Base-by-base conservation (phyloP, 2,888 invertebrate species). In the Acholoe squamosa region DNA sequence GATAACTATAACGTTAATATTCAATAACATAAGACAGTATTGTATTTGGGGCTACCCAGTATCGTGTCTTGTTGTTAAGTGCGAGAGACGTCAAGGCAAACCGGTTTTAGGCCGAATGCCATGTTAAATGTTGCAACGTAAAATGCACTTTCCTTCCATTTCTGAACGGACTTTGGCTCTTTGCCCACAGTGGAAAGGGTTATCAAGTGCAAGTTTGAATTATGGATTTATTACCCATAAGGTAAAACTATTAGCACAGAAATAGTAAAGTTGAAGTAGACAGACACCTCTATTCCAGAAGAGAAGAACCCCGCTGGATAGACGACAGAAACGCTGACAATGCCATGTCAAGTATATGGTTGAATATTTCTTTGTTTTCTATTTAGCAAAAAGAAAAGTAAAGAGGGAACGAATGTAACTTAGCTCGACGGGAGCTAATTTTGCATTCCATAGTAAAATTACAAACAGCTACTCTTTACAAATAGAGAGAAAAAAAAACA, bases 191-290 rank as follows among this genome's bases (percentile, higher is more conserved):
- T 14, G 14, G 5, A n/a, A 10, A 34, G 28, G 84, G 84, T 84
- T 43, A 84, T 34, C 43, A 5, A 43, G 84, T 84, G 22, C 84
- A 25, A 43, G 84, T 84, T 84, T 84, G 34, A 19, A 1, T 43
- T 84, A 43, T 19, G 51, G 51, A 84, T 51, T 19, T 71, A 61
- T n/a, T 61, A n/a, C 12, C 5, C 22, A 61, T 61, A 19, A 61
- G 61, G 61, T 61, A 61, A 61, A 61, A 61, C 61, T 61, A 61
- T n/a, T n/a, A n/a, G 61, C n/a, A 3, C 19, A 19, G 61, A 7
- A 61, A 61, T 61, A 19, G 14, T 61, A 43, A 43, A 7, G 43
- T 43, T 43, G 43, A 10, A 10, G 43, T 43, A 43, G 43, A 10
- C 43, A 3, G n/a, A n/a, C n/a, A n/a, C n/a, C n/a, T n/a, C n/a